Percentiles rank a stretch among this genome's conserved stretches.
phyloP scores from a whole-genome alignment of 2,888 invertebrate genomes.

The Andrena dorsata region DNA sequence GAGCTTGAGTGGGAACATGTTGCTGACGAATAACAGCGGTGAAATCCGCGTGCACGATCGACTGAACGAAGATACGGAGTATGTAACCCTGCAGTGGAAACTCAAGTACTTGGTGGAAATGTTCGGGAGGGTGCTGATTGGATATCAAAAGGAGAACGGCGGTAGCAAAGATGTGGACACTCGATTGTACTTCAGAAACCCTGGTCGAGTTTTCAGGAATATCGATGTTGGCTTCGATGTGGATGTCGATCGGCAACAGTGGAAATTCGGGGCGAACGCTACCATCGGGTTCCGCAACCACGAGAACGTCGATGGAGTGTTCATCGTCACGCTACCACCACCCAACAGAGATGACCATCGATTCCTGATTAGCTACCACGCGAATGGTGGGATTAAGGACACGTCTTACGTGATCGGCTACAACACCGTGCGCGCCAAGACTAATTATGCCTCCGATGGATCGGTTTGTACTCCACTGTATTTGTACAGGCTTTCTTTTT shows the following conservation, averaged over 20 bases:
- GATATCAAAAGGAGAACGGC: slow-evolving; percentile 78
- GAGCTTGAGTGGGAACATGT: slow-evolving; percentile 81
- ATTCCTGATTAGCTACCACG: slow-evolving; percentile 85
- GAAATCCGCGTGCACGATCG: slow-evolving; percentile 78
- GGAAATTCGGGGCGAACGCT: slow-evolving; percentile 88
- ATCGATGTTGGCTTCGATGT: slow-evolving; percentile 86
- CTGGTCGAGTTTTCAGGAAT: slow-evolving; percentile 85
- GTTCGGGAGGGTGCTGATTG: slow-evolving; percentile 79
- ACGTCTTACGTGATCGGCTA: slow-evolving; percentile 86
- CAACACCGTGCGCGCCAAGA: slow-evolving; percentile 86
- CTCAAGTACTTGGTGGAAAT: slow-evolving; percentile 85
- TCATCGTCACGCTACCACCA: slow-evolving; percentile 88
- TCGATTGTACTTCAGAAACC: slow-evolving; percentile 86
- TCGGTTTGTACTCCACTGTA: slow-evolving; percentile 85
- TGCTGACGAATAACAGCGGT: slow-evolving; percentile 80
- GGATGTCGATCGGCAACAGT: slow-evolving; percentile 86
- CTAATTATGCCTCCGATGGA: slow-evolving; percentile 87
- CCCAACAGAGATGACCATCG: slow-evolving; percentile 89
- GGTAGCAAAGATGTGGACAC: slow-evolving; percentile 84
- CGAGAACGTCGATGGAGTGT: slow-evolving; percentile 86
- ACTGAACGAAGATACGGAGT: slow-evolving; percentile 84
- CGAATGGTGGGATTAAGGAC: slow-evolving; percentile 83
- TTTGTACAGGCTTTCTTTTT: too few relatives aligned
- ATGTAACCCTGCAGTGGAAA: slow-evolving; percentile 86
- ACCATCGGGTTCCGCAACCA: slow-evolving; percentile 86